A percentile compares a stretch with the other conserved stretches of the same genome.
phyloP scores from a whole-genome alignment of 2,113 vertebrate species.

The Onychorhynchus coronatus region DNA sequence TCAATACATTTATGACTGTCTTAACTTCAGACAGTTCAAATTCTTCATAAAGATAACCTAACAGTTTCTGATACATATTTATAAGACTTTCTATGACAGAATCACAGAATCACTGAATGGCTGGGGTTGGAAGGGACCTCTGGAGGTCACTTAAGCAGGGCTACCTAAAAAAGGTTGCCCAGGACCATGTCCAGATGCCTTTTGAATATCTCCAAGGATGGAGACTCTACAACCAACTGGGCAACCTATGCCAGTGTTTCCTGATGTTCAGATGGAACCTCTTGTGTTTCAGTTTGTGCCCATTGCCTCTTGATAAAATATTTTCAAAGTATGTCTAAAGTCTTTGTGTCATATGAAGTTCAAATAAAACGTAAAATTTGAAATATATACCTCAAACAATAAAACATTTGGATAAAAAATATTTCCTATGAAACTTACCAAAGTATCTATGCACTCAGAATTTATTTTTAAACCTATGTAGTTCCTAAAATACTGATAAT shows the following conservation, averaged over 20 bases:
- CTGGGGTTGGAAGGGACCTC: neutral
- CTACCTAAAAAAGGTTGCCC: neutral
- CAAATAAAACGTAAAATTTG: neutral
- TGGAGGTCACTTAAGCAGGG: neutral
- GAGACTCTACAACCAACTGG: neutral
- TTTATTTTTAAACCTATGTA: neutral
- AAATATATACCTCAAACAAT: neutral
- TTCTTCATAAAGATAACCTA: neutral
- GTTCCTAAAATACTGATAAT: neutral
- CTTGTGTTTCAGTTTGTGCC: neutral
- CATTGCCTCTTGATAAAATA: neutral
- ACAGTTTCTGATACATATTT: constrained; percentile 13
- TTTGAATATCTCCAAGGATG: neutral
- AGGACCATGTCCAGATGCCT: neutral
- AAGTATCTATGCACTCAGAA: neutral
- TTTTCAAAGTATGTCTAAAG: neutral
- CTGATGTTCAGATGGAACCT: neutral
- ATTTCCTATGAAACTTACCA: neutral
- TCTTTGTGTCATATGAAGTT: neutral
- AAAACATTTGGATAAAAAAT: neutral
- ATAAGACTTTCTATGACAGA: neutral
- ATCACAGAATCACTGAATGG: neutral
- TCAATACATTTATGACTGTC: neutral
- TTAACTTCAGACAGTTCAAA: neutral
- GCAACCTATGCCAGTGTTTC: neutral